phyloP scores from a whole-genome alignment of 1,140 invertebrate species.

The Trichonephila inaurata region DNA sequence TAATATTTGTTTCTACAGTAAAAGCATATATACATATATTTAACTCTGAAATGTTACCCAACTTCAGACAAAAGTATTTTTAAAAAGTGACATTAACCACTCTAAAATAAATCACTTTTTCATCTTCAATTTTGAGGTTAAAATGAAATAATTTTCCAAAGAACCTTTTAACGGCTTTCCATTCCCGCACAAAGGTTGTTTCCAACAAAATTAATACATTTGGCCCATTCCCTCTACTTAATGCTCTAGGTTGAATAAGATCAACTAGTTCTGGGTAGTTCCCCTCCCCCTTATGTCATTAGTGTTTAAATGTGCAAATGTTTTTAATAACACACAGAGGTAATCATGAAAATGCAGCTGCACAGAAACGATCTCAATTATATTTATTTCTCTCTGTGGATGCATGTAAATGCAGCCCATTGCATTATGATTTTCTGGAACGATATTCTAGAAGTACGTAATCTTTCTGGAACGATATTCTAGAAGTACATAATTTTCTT shows the following conservation, averaged over 20 bases:
- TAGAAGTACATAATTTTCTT: background rate
- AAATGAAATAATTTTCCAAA: background rate
- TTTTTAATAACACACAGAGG: conserved; percentile 44
- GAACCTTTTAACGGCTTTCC: background rate
- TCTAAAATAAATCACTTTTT: too few relatives aligned
- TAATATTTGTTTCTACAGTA: too few relatives aligned
- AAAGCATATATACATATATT: too few relatives aligned
- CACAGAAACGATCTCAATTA: background rate
- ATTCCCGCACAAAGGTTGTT: background rate
- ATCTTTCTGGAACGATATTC: background rate
- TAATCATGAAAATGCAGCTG: background rate
- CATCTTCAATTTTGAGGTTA: background rate
- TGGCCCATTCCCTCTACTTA: background rate
- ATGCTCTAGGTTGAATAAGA: background rate
- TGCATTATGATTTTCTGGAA: background rate
- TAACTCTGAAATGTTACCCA: too few relatives aligned
- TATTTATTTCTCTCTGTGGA: conserved; percentile 27
- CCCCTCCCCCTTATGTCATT: background rate
- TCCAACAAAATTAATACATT: background rate
- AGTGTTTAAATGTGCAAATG: conserved; percentile 24
- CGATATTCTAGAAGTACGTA: background rate
- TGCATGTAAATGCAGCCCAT: background rate
- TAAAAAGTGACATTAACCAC: too few relatives aligned
- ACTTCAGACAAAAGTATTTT: too few relatives aligned
- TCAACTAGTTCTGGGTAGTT: background rate